phyloP scores from a whole-genome alignment of 2,113 vertebrate species.

The Rostratula benghalensis region DNA sequence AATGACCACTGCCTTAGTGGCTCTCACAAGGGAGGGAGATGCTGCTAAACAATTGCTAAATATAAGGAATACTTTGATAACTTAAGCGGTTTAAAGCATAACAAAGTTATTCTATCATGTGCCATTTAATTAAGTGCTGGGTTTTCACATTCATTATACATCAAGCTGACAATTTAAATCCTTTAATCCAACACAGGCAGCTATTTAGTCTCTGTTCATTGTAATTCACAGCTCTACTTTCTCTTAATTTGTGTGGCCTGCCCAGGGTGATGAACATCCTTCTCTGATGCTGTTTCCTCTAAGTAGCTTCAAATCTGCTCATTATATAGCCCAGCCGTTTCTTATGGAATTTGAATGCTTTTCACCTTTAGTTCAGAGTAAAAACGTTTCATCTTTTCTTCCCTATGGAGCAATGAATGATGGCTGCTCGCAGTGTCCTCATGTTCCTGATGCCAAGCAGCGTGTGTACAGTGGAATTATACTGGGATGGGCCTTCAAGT shows the following conservation, averaged over 20 bases:
- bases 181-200: conserved; percentile 89
- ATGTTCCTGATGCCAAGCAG: background rate
- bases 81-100: conserved; percentile 72
- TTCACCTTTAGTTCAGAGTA: conserved; percentile 61
- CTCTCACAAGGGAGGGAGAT: conserved; percentile 11
- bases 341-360: conserved; percentile 47
- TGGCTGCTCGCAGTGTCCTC: conserved; percentile 50
- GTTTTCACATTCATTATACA: conserved; percentile 84
- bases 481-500: background rate
- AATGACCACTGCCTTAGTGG: background rate
- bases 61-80: conserved; percentile 66
- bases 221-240: conserved; percentile 88
- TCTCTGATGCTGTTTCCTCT: conserved; percentile 71
- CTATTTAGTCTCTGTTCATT: conserved; percentile 87
- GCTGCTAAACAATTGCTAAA: conserved; percentile 75
- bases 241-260: conserved; percentile 84
- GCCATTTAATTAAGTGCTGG: conserved; percentile 81
- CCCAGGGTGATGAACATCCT: conserved; percentile 77
- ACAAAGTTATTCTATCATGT: conserved; percentile 78
- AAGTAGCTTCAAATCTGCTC: conserved; percentile 70
- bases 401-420: conserved; percentile 14
- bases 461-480: background rate
- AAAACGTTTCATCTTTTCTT: conserved; percentile 72
- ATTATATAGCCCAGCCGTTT: conserved; percentile 53
- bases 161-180: conserved; percentile 80